phyloP scores from a whole-genome alignment of 2,797 vertebrate genomes.

The Australoheros facetus region DNA sequence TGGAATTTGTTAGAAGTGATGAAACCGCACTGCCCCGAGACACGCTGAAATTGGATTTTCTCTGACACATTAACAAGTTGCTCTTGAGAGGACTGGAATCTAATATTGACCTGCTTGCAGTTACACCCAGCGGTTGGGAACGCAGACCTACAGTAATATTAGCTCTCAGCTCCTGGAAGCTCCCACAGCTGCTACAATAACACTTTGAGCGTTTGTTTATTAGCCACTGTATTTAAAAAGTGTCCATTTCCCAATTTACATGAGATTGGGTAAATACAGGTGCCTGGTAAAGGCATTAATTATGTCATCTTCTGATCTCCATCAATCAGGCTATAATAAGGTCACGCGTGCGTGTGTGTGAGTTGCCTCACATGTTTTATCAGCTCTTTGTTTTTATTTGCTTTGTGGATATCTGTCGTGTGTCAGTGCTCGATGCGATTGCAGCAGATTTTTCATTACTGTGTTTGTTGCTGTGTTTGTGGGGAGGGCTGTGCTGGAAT shows the following conservation, averaged over 20 bases:
- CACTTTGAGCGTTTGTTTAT: conserved; percentile 68
- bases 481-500: conserved; percentile 38
- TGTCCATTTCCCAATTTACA: conserved; percentile 56
- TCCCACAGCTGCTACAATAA: conserved; percentile 57
- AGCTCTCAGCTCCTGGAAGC: conserved; percentile 48
- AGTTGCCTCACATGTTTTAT: conserved; percentile 22
- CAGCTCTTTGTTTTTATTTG: conserved; percentile 36
- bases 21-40: conserved; percentile 33
- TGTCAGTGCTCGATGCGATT: conserved; percentile 42
- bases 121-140: conserved; percentile 37
- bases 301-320: conserved; percentile 55
- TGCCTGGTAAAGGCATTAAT: conserved; percentile 47
- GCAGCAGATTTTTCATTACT: conserved; percentile 49
- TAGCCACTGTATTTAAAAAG: conserved; percentile 53
- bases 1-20: conserved; percentile 36
- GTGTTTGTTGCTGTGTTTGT: conserved; percentile 27
- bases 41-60: conserved; percentile 44
- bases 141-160: conserved; percentile 51
- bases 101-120: conserved; percentile 50
- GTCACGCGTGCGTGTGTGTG: neutral
- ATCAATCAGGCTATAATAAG: conserved; percentile 11
- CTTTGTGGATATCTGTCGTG: conserved; percentile 44
- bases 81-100: conserved; percentile 30
- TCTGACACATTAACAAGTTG: conserved; percentile 51
- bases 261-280: conserved; percentile 63